Conservation (phyloP, 2,113 vertebrate genomes). For the Chloebia gouldiae region DNA sequence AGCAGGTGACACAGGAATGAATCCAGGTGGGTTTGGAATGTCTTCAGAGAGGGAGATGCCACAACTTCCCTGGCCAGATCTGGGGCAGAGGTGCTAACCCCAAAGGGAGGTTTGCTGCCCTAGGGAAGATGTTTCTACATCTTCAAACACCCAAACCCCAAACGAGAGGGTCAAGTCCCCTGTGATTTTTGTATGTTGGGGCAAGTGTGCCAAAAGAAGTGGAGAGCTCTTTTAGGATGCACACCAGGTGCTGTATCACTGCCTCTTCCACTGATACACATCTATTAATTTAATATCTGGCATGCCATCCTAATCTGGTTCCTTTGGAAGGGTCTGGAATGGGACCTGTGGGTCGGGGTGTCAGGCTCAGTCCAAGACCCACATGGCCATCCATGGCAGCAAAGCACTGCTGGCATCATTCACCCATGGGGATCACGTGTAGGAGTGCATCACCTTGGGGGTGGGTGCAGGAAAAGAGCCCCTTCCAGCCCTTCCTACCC, state of each 20-base stretch:
- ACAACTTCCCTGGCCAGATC: not conserved
- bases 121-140: not conserved
- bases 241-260: not conserved
- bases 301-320: not conserved
- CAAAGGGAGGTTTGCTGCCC: not conserved
- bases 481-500: not conserved
- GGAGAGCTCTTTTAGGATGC: not conserved
- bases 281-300: not conserved
- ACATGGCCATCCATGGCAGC: not conserved
- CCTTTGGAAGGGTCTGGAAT: not conserved
- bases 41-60: not conserved
- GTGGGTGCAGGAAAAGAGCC: not conserved
- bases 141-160: not conserved
- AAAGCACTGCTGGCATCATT: not conserved
- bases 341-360: fast-evolving
- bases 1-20: not conserved
- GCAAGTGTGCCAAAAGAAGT: not conserved
- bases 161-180: fast-evolving
- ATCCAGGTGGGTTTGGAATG: not conserved
- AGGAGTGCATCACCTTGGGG: not conserved
- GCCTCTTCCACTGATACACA: not conserved
- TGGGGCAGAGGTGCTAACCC: not conserved
- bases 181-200: fast-evolving
- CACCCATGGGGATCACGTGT: fast-evolving
- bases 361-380: not conserved